A percentile compares a stretch with the other conserved stretches of the same genome.
Conservation (phyloP, 2,888 invertebrate species). For the Latheticus oryzae region DNA sequence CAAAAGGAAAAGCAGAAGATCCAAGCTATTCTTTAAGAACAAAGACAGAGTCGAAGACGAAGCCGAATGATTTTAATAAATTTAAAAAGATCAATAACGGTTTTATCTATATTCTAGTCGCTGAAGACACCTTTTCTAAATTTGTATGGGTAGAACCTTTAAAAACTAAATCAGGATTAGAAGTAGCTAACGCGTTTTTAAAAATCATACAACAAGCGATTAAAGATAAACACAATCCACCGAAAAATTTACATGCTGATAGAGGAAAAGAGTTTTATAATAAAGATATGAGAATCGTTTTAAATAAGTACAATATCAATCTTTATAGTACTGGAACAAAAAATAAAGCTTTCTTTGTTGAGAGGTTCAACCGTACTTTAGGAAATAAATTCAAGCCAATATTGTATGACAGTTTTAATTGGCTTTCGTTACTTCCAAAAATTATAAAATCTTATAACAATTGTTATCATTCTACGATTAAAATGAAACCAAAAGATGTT, state of each 20-base stretch:
- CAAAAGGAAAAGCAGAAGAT: too few relatives aligned
- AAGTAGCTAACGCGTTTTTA: constrained; percentile 15
- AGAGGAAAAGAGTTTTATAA: constrained; percentile 27
- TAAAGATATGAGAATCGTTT: constrained; percentile 18
- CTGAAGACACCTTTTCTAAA: constrained; percentile 20
- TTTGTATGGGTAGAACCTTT: constrained; percentile 12
- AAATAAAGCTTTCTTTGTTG: constrained; percentile 18
- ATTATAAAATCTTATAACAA: constrained; percentile 27
- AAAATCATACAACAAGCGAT: constrained; percentile 22
- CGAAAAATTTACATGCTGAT: constrained; percentile 18
- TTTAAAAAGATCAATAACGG: constrained; percentile 11
- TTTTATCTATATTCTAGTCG: constrained; percentile 12
- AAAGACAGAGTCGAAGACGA: constrained; percentile 4
- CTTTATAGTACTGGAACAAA: constrained; percentile 17
- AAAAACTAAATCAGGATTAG: constrained; percentile 27
- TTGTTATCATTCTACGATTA: constrained; percentile 19
- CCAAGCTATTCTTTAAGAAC: too few relatives aligned
- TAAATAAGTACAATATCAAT: constrained; percentile 22
- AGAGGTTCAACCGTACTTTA: too few relatives aligned
- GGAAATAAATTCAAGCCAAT: too few relatives aligned
- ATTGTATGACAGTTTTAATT: too few relatives aligned
- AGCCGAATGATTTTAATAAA: constrained; percentile 15
- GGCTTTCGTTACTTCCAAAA: too few relatives aligned
- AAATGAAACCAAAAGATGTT: constrained; percentile 19
- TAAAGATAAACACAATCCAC: constrained; percentile 20